Base-by-base conservation (phyloP, 2,888 invertebrate genomes). In the Hypolimnas misippus region DNA sequence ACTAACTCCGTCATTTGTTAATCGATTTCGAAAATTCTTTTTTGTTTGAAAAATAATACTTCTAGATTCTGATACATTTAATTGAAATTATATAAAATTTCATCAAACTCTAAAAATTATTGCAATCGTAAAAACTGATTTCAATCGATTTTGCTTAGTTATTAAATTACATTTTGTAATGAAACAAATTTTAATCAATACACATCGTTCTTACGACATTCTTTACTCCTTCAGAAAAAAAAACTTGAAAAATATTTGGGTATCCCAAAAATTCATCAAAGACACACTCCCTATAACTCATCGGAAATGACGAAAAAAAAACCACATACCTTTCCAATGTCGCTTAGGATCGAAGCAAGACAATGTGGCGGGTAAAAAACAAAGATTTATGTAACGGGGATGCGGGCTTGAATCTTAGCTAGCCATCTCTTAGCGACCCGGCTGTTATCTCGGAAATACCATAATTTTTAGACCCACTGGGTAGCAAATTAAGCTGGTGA, bases 321-420 rank as follows among this genome's bases (percentile, higher is more conserved):
- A 42, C 42, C 12, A n/a, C n/a, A n/a, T n/a, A 6, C 21, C 25
- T 6, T 21, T 21, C 21, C 46, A 46, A 25, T 17, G 40, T 50
- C 35, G 38, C 50, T 38, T 5, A 33, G 38, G 21, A 50, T 31
- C 16, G 17, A 50, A 25, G 16, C 50, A 25, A 57, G 57, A 40
- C 50, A 40, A 51, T 31, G 40, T 31, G 46, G 19, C 42, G 17
- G 8, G 7, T n/a, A 21, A 46, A 21, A 57, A 57, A 52, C 35
- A 52, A 64, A 60, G 60, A 64, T 60, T 64, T 64, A 64, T 64
- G 60, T 50, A n/a, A 31, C 19, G 7, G n/a, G 33, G 38, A 64
- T 64, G 60, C 63, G 63, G 59, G 59, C 31, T 33, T 31, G 55
- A 46, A 53, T 60, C 54, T 35, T 46, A 16, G 33, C 60, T 54